Evolutionary conservation across 2,888 invertebrate genomes (phyloP).

Genomic region (Thalpophila matura): DNA sequence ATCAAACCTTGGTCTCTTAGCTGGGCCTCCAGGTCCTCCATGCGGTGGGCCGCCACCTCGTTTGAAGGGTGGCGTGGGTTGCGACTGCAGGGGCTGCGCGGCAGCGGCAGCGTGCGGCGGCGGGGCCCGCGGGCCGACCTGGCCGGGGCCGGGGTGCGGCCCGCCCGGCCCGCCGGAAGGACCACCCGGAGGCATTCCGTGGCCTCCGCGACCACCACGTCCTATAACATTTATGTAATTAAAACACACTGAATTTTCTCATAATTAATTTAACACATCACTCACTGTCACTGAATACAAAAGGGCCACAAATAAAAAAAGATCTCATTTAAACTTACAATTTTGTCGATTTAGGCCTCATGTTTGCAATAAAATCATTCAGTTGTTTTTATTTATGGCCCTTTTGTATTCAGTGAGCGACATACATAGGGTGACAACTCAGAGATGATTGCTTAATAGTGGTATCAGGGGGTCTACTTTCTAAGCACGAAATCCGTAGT

Average conservation of each 20-base stretch:
- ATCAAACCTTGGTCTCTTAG: slow-evolving; percentile 83
- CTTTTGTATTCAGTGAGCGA: too few species aligned
- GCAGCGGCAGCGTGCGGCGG: slow-evolving; percentile 66
- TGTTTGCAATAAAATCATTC: too few species aligned
- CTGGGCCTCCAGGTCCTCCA: slow-evolving; percentile 82
- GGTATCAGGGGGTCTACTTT: too few species aligned
- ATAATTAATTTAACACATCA: not conserved
- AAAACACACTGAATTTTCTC: not conserved
- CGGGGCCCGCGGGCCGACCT: slow-evolving; percentile 54
- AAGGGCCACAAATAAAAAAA: too few species aligned
- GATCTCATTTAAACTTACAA: too few species aligned
- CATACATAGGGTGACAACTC: too few species aligned
- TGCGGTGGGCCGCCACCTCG: slow-evolving; percentile 81
- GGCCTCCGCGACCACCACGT: slow-evolving; percentile 81
- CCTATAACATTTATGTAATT: slow-evolving; percentile 58
- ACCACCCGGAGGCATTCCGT: slow-evolving; percentile 70
- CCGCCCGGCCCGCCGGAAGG: slow-evolving; percentile 41
- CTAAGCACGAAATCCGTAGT: too few species aligned
- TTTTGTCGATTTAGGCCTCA: too few species aligned
- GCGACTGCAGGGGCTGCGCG: slow-evolving; percentile 61
- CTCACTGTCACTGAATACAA: too few species aligned
- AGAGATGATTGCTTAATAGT: too few species aligned
- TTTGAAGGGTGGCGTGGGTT: slow-evolving; percentile 77
- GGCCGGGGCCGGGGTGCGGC: slow-evolving; percentile 42
- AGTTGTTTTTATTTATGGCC: too few species aligned